Conservation (phyloP, 2,113 vertebrate genomes). For the Corydoras maculifer region DNA sequence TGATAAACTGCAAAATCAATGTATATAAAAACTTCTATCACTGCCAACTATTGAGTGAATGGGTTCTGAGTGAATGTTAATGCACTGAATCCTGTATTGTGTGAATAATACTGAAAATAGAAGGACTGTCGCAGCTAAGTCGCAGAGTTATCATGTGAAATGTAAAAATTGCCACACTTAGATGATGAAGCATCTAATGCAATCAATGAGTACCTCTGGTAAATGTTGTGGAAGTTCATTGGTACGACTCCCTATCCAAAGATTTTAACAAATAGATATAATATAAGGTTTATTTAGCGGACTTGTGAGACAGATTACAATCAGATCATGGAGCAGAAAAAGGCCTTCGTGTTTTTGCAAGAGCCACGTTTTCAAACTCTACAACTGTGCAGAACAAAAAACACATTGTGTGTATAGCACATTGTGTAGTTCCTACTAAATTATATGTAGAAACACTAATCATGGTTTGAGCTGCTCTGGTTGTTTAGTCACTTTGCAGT, state of each 20-base stretch:
- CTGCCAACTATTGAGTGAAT: slow-evolving; percentile 28
- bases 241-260: slow-evolving; percentile 9
- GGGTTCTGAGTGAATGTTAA: neutral
- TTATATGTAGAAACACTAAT: too few relatives aligned
- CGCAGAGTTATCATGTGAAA: slow-evolving; percentile 8
- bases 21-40: slow-evolving; percentile 28
- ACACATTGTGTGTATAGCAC: too few relatives aligned
- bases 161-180: neutral
- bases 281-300: neutral
- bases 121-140: neutral
- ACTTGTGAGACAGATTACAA: neutral
- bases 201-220: neutral
- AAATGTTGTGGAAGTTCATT: neutral
- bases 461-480: too few relatives aligned
- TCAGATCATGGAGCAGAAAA: neutral
- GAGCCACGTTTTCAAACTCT: too few relatives aligned
- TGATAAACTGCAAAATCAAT: neutral
- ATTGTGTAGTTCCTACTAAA: too few relatives aligned
- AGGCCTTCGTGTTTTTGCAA: neutral
- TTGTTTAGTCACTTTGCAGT: too few relatives aligned
- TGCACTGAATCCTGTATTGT: too few relatives aligned
- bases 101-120: neutral
- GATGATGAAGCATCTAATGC: neutral
- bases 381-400: too few relatives aligned
- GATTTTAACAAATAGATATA: neutral